These are phyloP conservation scores for Agrypnia vestita DNA, from an alignment of 1,140 invertebrate genomes.

Conservation along the genomic window DNA sequence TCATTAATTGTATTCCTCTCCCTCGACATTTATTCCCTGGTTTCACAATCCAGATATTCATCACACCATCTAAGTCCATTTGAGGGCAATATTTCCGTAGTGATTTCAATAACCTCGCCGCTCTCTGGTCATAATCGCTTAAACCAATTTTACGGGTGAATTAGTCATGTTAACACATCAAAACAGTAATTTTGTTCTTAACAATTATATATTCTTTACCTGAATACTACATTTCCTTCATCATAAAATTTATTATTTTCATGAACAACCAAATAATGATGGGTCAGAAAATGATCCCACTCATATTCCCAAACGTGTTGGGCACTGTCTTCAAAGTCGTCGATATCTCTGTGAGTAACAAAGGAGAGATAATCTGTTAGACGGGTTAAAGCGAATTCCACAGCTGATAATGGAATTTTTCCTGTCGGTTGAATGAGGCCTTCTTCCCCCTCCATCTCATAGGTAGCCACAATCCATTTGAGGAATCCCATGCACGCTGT, in stretches of 20 bases:
- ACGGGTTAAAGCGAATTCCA: constrained; percentile 86
- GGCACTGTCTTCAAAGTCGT: constrained; percentile 76
- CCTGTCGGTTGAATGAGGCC: constrained; percentile 74
- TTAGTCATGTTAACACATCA: background rate
- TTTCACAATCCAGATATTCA: constrained; percentile 96
- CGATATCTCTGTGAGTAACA: constrained; percentile 89
- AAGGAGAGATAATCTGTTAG: constrained; percentile 84
- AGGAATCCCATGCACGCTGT: constrained; percentile 90
- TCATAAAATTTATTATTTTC: constrained; percentile 73
- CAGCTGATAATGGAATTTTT: constrained; percentile 80
- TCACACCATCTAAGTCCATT: constrained; percentile 85
- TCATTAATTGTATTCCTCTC: constrained; percentile 90
- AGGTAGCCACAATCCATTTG: constrained; percentile 80
- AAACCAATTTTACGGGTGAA: constrained; percentile 52
- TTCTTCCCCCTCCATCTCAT: constrained; percentile 74
- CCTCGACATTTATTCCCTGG: constrained; percentile 95
- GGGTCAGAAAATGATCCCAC: constrained; percentile 89
- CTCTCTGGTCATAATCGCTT: constrained; percentile 68
- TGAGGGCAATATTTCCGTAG: constrained; percentile 84
- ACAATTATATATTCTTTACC: constrained; percentile 60
- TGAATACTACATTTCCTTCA: constrained; percentile 64
- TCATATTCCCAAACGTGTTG: constrained; percentile 84
- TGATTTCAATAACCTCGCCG: constrained; percentile 67
- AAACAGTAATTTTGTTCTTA: constrained; percentile 10
- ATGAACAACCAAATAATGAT: constrained; percentile 83